Evolutionary conservation across 2,888 invertebrate genomes (phyloP).

Genomic region (Netelia virgata): DNA sequence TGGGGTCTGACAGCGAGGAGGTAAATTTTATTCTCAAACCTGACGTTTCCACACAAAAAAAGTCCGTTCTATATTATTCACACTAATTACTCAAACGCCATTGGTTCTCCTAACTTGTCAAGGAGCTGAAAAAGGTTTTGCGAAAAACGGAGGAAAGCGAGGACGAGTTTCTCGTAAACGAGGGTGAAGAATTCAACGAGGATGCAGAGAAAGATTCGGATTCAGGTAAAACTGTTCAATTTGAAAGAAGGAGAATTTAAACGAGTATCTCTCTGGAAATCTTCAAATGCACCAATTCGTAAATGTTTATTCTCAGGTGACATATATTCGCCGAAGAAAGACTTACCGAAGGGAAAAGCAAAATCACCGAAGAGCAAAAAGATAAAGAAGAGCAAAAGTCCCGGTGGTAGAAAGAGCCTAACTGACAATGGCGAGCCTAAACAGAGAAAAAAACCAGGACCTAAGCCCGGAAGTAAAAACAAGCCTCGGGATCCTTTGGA

Average conservation of each 20-base stretch:
- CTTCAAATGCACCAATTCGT: neutral
- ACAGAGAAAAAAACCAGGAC: constrained; percentile 83
- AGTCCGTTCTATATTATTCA: constrained; percentile 14
- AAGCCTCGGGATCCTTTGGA: constrained; percentile 76
- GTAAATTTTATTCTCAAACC: constrained; percentile 84
- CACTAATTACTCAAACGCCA: constrained; percentile 28
- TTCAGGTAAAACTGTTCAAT: constrained; percentile 77
- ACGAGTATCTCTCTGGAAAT: neutral
- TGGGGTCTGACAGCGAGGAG: constrained; percentile 91
- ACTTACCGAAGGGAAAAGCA: constrained; percentile 77
- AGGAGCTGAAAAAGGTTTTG: constrained; percentile 85
- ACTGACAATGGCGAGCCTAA: constrained; percentile 81
- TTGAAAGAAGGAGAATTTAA: neutral
- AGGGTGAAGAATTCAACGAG: constrained; percentile 84
- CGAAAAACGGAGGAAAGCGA: constrained; percentile 85
- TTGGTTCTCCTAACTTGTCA: constrained; percentile 57
- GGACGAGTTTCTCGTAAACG: constrained; percentile 86
- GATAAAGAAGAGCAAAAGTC: constrained; percentile 78
- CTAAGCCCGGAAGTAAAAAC: constrained; percentile 83
- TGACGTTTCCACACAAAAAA: constrained; percentile 16
- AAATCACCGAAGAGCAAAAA: constrained; percentile 81
- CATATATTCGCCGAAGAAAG: constrained; percentile 82
- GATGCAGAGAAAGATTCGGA: constrained; percentile 84
- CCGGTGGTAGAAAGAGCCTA: constrained; percentile 76
- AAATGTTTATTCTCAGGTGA: constrained; percentile 76